A percentile compares a stretch with the other conserved stretches of the same genome.
These are phyloP conservation scores for Entomyzon cyanotis DNA, from an alignment of 2,113 vertebrate species.

Conservation along the genomic window DNA sequence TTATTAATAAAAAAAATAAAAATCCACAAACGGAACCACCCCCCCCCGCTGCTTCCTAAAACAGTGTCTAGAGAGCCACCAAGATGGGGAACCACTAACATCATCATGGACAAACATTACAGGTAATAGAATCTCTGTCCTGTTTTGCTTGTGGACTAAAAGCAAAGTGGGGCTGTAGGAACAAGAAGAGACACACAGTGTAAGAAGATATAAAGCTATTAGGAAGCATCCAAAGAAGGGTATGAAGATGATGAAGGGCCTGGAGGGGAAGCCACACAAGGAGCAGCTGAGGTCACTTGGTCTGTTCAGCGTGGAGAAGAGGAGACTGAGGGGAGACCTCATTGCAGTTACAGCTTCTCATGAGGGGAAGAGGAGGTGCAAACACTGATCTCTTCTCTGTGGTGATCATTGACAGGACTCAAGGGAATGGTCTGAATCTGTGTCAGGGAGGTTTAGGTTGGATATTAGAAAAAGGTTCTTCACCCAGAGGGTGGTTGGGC, in stretches of 20 bases:
- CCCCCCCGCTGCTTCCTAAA: neutral
- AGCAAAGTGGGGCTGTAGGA: neutral
- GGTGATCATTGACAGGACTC: accelerated
- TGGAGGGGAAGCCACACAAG: neutral
- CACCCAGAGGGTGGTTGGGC: neutral
- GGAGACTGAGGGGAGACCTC: neutral
- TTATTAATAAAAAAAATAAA: too few relatives aligned
- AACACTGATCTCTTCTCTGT: neutral
- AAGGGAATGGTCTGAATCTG: neutral
- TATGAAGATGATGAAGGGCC: neutral
- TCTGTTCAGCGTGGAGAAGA: neutral
- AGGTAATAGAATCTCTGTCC: neutral
- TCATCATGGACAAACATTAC: neutral
- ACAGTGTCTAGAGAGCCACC: neutral
- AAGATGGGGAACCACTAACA: neutral
- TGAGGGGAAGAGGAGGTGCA: neutral
- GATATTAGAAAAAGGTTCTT: neutral
- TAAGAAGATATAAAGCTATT: too few relatives aligned
- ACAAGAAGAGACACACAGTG: accelerated
- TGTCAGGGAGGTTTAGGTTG: neutral
- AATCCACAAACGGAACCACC: too few relatives aligned
- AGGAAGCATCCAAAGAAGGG: neutral
- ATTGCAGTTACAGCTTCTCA: accelerated
- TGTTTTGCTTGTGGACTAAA: neutral
- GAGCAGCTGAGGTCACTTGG: neutral